Percentiles rank a stretch among this genome's conserved stretches.
These are phyloP conservation scores for Tachystola acroxantha DNA, from an alignment of 2,888 invertebrate genomes.

Conservation along the genomic window DNA sequence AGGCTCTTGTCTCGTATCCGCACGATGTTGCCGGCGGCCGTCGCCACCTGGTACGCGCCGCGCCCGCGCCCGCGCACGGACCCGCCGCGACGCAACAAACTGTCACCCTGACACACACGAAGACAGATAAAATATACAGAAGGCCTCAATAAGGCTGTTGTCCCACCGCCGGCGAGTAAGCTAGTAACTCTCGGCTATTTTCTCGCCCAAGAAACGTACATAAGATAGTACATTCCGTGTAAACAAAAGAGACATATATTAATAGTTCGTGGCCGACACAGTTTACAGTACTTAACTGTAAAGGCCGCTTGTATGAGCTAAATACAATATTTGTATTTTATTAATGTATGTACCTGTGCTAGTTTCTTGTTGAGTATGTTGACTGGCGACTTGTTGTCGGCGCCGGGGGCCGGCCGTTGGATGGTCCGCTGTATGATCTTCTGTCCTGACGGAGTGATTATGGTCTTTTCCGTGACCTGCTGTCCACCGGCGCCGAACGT, in stretches of 20 bases:
- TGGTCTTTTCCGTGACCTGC: constrained; percentile 71
- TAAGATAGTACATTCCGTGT: too few species aligned
- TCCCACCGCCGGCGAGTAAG: too few species aligned
- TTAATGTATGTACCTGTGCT: constrained; percentile 63
- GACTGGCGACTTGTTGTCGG: constrained; percentile 57
- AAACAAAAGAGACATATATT: too few species aligned
- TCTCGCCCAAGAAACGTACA: too few species aligned
- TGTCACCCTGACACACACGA: constrained; percentile 71
- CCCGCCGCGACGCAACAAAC: constrained; percentile 56
- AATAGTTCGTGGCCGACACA: too few species aligned
- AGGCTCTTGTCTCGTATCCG: constrained; percentile 48
- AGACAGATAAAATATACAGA: too few species aligned
- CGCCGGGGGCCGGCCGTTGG: constrained; percentile 43
- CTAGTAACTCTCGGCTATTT: too few species aligned
- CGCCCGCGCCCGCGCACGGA: constrained; percentile 52
- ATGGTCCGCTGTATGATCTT: constrained; percentile 73
- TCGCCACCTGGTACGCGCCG: constrained; percentile 36
- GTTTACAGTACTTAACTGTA: too few species aligned
- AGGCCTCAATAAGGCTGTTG: too few species aligned
- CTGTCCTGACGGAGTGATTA: constrained; percentile 74
- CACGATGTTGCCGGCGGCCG: constrained; percentile 59
- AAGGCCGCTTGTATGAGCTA: too few species aligned
- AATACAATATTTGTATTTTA: too few species aligned
- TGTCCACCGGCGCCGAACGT: constrained; percentile 49
- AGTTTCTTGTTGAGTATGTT: constrained; percentile 65